Base-by-base conservation (phyloP, 2,888 invertebrate species). In the Fragum fragum region DNA sequence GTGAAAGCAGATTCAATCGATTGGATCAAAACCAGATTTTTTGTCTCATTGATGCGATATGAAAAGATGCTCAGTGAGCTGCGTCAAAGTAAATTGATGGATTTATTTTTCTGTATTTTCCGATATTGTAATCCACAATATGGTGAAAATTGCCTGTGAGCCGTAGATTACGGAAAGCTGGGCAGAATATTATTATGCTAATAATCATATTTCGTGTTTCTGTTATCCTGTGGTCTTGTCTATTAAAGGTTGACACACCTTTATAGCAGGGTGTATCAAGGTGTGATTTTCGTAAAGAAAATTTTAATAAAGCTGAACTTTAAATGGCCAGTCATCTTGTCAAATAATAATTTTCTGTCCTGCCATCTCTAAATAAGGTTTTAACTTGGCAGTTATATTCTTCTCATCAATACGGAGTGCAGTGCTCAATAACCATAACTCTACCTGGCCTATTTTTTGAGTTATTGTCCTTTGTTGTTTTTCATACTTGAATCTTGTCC, bases 81-180 rank as follows among this genome's bases (percentile, higher is more conserved):
- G 77, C 55, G 47, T 23, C 71, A 32, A 57, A 36, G 59, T 53
- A 68, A 73, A 77, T 77, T 77, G 76, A 76, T 76, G 71, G 63
- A 71, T 71, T 76, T 76, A 71, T 72, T 71, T n/a, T 76, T 72
- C 66, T 42, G 42, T 61, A 47, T 61, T 63, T 52, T 63, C 63
- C 63, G 21, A 32, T 63, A 63, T 18, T 63, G 63, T 63, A n/a
- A 36, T 36, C n/a, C n/a, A 63, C 63, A 63, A 63, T 63, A 21
- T 16, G 36, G 36, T 32, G 63, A 63, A 28, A 63, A 36, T 63
- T 63, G 36, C 32, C 32, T 36, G 63, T 18, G 63, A 63, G 63
- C 63, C 36, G 32, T 32, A 32, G 32, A 32, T 63, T 63, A 36
- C 36, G n/a, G 32, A 29, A 63, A n/a, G 63, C 63, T 63, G 63